Evolutionary conservation across 1,140 invertebrate species (phyloP), one percentile per base, ranked within the genome.

Genomic region (Pseudomyrmex gracilis): DNA sequence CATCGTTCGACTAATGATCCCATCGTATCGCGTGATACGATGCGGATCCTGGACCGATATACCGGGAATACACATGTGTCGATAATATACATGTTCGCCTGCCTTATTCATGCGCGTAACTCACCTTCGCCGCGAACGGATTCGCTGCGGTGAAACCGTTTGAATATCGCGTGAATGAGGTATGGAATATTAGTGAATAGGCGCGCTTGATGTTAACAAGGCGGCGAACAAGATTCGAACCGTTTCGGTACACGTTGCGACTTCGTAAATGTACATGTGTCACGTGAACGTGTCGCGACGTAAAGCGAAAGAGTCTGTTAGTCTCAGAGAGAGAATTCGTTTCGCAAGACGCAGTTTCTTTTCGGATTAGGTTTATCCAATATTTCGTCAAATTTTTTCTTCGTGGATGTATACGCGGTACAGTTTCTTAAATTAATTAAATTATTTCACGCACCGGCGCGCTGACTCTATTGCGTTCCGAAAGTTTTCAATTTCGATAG

Each of bases 111-210:
- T 66, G 63, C 53, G 15, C 60, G 57, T 51, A 53, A 64, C 20
- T 74, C 64, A 78, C 5, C 34, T 34, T 78, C 67, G 64, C 73
- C 63, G 51, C 22, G 43, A 63, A 78, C 73, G 67, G 63, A 77
- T 78, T 34, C 34, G 66, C 43, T 22, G 43, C 2, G 43, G 66
- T 17, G 53, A 49, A 49, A 49, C 53, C 51, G 61, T 58, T 78
- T 47, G 43, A 58, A 47, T 80, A 71, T 80, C 53, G 76, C 55
- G 45, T 12, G 64, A 70, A 78, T 64, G 8, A 78, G 76, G 20
- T 70, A 80, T 80, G 76, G 71, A 71, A 80, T 80, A 80, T 80
- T 80, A 71, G 76, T 80, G 76, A 80, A 80, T 80, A 80, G 76
- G 76, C 71, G 76, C 76, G 34, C 34, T 78, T 80, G 60, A 80